phyloP scores from a whole-genome alignment of 1,140 invertebrate species.

The Hirudo medicinalis region DNA sequence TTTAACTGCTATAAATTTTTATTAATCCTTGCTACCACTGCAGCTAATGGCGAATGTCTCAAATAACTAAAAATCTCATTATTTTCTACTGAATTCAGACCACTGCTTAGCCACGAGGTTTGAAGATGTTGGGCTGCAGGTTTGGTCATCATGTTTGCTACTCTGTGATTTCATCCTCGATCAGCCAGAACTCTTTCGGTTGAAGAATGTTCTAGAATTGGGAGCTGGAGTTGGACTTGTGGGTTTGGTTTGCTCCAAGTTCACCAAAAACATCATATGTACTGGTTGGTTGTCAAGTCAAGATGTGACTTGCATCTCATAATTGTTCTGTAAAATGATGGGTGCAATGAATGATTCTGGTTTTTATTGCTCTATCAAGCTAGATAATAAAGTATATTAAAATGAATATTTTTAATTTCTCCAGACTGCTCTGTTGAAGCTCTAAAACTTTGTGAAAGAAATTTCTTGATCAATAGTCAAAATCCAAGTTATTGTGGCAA shows the following conservation, averaged over 20 bases:
- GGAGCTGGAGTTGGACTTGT: neutral
- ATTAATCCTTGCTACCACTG: neutral
- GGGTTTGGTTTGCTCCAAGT: neutral
- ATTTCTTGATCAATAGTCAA: no score
- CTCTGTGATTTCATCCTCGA: constrained; percentile 5
- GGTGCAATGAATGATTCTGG: no score
- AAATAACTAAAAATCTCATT: neutral
- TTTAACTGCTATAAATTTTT: neutral
- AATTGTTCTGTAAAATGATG: no score
- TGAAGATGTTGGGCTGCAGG: constrained; percentile 1
- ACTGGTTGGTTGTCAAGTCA: neutral
- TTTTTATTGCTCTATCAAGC: no score
- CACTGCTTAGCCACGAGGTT: constrained; percentile 2
- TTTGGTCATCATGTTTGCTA: neutral
- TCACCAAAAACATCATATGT: neutral
- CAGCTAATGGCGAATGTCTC: no score
- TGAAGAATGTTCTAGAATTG: constrained; percentile 1
- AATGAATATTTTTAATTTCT: no score
- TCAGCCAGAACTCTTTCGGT: neutral
- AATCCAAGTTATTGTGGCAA: no score
- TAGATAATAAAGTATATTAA: no score
- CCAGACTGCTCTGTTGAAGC: no score
- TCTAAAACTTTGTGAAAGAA: no score
- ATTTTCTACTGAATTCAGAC: neutral
- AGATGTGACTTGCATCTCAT: no score